These are phyloP conservation scores for Lepidotrigona ventralis DNA, from an alignment of 1,140 invertebrate genomes.

Conservation along the genomic window DNA sequence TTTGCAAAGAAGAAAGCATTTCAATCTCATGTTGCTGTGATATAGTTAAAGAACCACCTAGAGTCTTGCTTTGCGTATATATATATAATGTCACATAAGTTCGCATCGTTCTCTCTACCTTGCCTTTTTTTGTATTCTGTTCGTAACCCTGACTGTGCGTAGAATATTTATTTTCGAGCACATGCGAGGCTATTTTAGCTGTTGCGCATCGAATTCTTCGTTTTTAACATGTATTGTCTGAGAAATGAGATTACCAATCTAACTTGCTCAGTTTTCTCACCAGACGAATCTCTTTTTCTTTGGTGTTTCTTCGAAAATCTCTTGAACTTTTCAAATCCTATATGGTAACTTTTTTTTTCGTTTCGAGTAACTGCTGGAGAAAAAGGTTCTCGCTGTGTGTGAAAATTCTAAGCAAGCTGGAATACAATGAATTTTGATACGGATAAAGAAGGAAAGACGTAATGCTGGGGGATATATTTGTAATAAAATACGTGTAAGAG, in stretches of 20 bases:
- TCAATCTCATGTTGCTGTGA: slow-evolving; percentile 17
- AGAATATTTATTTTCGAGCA: slow-evolving; percentile 41
- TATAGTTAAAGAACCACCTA: slow-evolving; percentile 4
- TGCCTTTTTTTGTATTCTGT: slow-evolving; percentile 30
- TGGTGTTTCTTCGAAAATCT: neutral
- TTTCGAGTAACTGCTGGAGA: neutral
- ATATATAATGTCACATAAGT: neutral
- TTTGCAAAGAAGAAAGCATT: slow-evolving; percentile 1
- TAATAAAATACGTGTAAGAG: slow-evolving; percentile 9
- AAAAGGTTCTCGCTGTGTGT: slow-evolving; percentile 3
- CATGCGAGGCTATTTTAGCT: neutral
- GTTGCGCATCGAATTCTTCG: slow-evolving; percentile 64
- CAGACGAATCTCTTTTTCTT: neutral
- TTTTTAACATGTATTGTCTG: slow-evolving; percentile 77
- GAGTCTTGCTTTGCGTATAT: slow-evolving; percentile 1
- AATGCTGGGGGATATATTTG: slow-evolving; percentile 15
- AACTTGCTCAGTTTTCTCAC: slow-evolving; percentile 9
- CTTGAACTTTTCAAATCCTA: neutral
- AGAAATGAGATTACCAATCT: slow-evolving; percentile 25
- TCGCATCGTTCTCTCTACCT: neutral
- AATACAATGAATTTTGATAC: neutral
- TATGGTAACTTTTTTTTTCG: neutral
- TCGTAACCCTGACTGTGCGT: slow-evolving; percentile 33
- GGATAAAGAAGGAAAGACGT: neutral
- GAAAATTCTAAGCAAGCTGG: neutral